These are phyloP conservation scores for Syngnathus rostellatus DNA, from an alignment of 2,797 vertebrate species.

Conservation along the genomic window DNA sequence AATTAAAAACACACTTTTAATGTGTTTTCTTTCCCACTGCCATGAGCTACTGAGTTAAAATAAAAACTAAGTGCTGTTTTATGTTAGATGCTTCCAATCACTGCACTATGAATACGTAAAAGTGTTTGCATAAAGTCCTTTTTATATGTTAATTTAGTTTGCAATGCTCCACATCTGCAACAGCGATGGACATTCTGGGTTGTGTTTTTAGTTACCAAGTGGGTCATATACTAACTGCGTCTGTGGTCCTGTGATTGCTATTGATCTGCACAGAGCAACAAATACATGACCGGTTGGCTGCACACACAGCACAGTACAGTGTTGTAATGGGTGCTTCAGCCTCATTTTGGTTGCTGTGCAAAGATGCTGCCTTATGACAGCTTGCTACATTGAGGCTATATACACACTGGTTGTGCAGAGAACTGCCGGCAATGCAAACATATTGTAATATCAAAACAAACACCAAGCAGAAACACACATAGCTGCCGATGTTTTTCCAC, in stretches of 20 bases:
- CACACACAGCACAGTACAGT: constrained; percentile 13
- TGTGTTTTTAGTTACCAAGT: constrained; percentile 49
- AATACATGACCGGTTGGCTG: constrained; percentile 17
- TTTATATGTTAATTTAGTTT: background rate
- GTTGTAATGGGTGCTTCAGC: constrained; percentile 11
- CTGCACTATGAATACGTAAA: constrained; percentile 5
- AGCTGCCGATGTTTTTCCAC: background rate
- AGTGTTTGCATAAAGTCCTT: constrained; percentile 24
- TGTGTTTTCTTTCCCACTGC: no score
- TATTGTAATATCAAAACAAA: constrained; percentile 5
- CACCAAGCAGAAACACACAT: background rate
- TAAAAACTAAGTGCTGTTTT: background rate
- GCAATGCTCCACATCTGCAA: constrained; percentile 9
- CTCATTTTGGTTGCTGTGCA: constrained; percentile 23
- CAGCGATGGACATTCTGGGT: constrained; percentile 24
- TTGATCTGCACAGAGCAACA: constrained; percentile 52
- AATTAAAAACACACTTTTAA: background rate
- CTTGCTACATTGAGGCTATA: constrained; percentile 29
- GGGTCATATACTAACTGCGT: constrained; percentile 37
- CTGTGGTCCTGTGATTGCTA: constrained; percentile 53
- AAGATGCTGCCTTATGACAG: constrained; percentile 13
- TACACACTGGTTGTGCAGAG: constrained; percentile 5
- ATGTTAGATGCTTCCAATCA: background rate
- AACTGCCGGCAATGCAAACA: constrained; percentile 1
- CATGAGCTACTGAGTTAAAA: background rate